Percentiles rank a stretch among this genome's conserved stretches.
Evolutionary conservation across 35 echinoderm and acorn worm genomes (phyloP).

Genomic region (Chiridota heheva): DNA sequence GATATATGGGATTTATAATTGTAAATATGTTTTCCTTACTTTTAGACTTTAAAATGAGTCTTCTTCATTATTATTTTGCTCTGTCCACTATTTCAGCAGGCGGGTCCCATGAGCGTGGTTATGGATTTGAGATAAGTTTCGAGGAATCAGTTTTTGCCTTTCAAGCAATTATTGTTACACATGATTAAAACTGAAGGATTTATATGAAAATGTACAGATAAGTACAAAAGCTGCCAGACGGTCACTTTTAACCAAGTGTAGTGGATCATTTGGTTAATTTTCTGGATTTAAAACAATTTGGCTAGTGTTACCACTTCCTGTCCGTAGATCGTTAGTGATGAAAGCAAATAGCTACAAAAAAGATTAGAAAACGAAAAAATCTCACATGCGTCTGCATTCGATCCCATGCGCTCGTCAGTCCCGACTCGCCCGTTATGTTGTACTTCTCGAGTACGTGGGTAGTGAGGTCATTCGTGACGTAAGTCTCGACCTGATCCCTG

Average conservation of each 20-base stretch:
- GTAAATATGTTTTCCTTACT: no score
- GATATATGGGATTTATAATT: no score
- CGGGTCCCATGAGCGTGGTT: no score
- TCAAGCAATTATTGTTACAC: no score
- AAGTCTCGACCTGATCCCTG: constrained; percentile 43
- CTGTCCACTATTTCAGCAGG: no score
- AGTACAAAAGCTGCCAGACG: neutral
- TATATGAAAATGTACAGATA: neutral
- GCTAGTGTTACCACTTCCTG: neutral
- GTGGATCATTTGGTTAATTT: neutral
- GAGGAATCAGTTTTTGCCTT: no score
- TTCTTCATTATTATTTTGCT: no score
- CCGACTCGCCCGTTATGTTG: constrained; percentile 29
- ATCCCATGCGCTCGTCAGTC: constrained; percentile 78
- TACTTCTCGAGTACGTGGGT: constrained; percentile 61
- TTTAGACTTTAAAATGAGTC: no score
- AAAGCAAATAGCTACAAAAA: no score
- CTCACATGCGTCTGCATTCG: constrained; percentile 68
- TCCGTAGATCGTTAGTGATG: neutral
- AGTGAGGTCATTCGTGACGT: constrained; percentile 63
- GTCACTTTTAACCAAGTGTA: neutral
- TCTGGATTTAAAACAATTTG: neutral
- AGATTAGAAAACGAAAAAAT: no score
- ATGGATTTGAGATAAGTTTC: no score
- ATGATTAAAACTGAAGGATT: neutral